These are phyloP conservation scores for Kryphioiulus occultus DNA, from an alignment of 2,888 invertebrate genomes.

Conservation along the genomic window DNA sequence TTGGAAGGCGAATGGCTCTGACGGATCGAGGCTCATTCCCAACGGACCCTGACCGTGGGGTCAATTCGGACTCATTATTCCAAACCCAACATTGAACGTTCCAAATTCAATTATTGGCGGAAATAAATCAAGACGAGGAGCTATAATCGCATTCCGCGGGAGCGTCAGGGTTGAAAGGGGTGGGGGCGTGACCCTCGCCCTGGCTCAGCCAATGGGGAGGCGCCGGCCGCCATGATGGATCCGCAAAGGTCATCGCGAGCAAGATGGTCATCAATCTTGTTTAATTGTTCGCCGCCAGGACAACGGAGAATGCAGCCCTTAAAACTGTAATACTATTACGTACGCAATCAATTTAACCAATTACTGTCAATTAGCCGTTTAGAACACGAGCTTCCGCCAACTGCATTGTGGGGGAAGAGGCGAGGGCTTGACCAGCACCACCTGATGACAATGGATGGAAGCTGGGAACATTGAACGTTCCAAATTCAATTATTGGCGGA, in stretches of 20 bases:
- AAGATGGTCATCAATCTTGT: conserved; percentile 35
- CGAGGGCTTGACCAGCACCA: background rate
- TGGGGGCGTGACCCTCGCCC: background rate
- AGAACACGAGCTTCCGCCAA: background rate
- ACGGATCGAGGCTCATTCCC: background rate
- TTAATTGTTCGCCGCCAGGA: conserved; percentile 3
- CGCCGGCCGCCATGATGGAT: background rate
- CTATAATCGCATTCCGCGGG: background rate
- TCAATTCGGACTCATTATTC: background rate
- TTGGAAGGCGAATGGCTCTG: background rate
- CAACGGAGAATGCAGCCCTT: background rate
- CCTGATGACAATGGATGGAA: conserved; percentile 4
- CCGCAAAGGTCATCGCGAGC: background rate
- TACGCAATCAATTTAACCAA: conserved; percentile 35
- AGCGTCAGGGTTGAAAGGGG: background rate
- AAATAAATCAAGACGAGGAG: background rate
- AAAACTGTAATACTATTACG: conserved; percentile 1
- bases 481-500: background rate
- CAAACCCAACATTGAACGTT: background rate
- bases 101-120: background rate
- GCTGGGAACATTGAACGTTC: background rate
- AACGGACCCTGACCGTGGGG: background rate
- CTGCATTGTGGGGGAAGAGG: background rate
- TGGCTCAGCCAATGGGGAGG: background rate
- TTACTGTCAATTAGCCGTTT: conserved; percentile 14